Conservation (phyloP, 2,888 invertebrate species). For the Charanyca ferruginea region DNA sequence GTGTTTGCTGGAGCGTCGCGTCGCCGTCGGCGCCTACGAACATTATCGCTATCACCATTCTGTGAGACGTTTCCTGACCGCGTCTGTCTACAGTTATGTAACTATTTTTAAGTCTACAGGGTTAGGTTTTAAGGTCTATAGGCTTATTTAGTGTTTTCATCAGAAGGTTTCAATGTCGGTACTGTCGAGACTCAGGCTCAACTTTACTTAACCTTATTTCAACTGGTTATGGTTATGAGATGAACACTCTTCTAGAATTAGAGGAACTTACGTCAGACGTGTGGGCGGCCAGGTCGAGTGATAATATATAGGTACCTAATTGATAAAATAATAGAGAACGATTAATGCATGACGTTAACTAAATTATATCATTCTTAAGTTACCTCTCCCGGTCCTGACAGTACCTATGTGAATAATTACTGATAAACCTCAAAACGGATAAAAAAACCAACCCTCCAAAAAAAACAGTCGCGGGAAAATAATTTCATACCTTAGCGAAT, state of each 20-base stretch:
- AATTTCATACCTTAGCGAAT: constrained; percentile 30
- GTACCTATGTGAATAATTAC: neutral
- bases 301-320: too few relatives aligned
- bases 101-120: neutral
- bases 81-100: constrained; percentile 10
- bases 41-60: constrained; percentile 26
- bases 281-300: too few relatives aligned
- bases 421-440: neutral
- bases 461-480: constrained; percentile 7
- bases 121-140: neutral
- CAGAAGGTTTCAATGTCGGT: neutral
- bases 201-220: too few relatives aligned
- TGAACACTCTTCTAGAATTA: too few relatives aligned
- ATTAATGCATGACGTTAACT: too few relatives aligned
- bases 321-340: too few relatives aligned
- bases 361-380: too few relatives aligned
- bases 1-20: constrained; percentile 49
- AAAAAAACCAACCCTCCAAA: neutral
- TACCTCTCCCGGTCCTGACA: too few relatives aligned
- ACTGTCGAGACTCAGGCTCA: too few relatives aligned
- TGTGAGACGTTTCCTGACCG: constrained; percentile 23
- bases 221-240: too few relatives aligned
- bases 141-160: neutral
- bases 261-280: too few relatives aligned
- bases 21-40: constrained; percentile 13